Conservation (phyloP, 2,888 invertebrate species). For the Papilio demoleus region DNA sequence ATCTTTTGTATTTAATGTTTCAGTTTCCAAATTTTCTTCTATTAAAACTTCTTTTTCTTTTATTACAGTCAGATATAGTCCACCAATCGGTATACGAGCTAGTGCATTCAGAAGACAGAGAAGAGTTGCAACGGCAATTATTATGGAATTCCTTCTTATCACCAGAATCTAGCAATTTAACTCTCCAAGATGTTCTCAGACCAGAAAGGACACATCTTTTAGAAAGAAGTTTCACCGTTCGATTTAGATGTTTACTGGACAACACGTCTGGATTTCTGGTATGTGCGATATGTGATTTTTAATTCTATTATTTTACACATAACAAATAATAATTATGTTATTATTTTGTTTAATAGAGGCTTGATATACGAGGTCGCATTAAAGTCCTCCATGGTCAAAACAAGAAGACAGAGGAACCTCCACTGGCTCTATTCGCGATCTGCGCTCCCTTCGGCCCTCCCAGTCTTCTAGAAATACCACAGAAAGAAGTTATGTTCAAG, state of each 20-base stretch:
- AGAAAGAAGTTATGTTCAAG: slow-evolving; percentile 99
- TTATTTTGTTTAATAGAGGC: slow-evolving; percentile 85
- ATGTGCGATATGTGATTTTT: no score
- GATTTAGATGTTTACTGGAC: slow-evolving; percentile 99
- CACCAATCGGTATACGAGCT: slow-evolving; percentile 99
- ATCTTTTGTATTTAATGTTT: not conserved
- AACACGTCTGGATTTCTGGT: slow-evolving; percentile 99
- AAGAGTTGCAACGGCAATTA: slow-evolving; percentile 97
- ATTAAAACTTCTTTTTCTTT: slow-evolving; percentile 62
- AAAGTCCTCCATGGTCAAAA: slow-evolving; percentile 98
- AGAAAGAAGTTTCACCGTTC: slow-evolving; percentile 98
- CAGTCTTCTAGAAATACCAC: slow-evolving; percentile 97
- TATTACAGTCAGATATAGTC: slow-evolving; percentile 98
- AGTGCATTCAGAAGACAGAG: slow-evolving; percentile 99
- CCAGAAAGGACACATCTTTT: slow-evolving; percentile 95
- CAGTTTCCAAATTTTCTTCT: slow-evolving; percentile 37
- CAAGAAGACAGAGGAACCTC: slow-evolving; percentile 96
- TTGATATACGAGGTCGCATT: slow-evolving; percentile 98
- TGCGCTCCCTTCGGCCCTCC: slow-evolving; percentile 99
- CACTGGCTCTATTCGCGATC: slow-evolving; percentile 97
- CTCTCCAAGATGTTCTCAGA: slow-evolving; percentile 94
- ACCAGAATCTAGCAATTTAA: slow-evolving; percentile 87
- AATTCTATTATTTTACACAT: no score
- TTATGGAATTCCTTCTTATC: slow-evolving; percentile 97
- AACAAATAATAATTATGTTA: no score